These are phyloP conservation scores for Onchidella celtica DNA, from an alignment of 2,888 invertebrate genomes.

Conservation along the genomic window DNA sequence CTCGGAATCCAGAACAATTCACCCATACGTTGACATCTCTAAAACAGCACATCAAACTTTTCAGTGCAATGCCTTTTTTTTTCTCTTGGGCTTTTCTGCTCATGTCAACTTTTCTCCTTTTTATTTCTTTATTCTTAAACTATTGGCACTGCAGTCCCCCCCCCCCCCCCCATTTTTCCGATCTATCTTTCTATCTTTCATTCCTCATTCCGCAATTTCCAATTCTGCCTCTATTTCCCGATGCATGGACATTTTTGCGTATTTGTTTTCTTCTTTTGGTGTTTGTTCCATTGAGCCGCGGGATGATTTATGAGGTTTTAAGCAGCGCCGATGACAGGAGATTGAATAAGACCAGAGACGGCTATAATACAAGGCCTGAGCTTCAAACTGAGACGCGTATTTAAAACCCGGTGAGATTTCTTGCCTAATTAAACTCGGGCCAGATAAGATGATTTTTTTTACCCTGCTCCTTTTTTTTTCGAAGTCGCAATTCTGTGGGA, in stretches of 20 bases:
- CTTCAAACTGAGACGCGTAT: slow-evolving; percentile 1
- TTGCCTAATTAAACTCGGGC: slow-evolving; percentile 36
- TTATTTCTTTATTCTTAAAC: not conserved
- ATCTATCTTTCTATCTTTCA: slow-evolving; percentile 1
- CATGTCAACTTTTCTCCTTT: not conserved
- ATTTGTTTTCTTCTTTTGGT: not conserved
- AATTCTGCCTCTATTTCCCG: not conserved
- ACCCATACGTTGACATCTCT: slow-evolving; percentile 24
- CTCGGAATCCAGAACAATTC: slow-evolving; percentile 5
- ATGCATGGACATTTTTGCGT: not conserved
- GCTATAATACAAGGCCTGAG: slow-evolving; percentile 12
- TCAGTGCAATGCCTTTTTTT: not conserved
- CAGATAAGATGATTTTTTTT: not conserved
- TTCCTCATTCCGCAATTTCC: not conserved
- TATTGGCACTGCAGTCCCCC: not conserved
- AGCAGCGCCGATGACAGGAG: not conserved
- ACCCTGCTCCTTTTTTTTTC: not conserved
- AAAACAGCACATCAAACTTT: slow-evolving; percentile 11
- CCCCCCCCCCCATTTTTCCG: not conserved
- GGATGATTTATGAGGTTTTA: slow-evolving; percentile 13
- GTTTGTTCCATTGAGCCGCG: not conserved
- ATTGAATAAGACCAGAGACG: slow-evolving; percentile 25
- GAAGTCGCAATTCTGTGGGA: slow-evolving; percentile 14
- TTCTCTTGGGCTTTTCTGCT: not conserved
- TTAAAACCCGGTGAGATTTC: slow-evolving; percentile 10